phyloP scores from a whole-genome alignment of 2,888 invertebrate genomes.

The Calameuta filiformis region DNA sequence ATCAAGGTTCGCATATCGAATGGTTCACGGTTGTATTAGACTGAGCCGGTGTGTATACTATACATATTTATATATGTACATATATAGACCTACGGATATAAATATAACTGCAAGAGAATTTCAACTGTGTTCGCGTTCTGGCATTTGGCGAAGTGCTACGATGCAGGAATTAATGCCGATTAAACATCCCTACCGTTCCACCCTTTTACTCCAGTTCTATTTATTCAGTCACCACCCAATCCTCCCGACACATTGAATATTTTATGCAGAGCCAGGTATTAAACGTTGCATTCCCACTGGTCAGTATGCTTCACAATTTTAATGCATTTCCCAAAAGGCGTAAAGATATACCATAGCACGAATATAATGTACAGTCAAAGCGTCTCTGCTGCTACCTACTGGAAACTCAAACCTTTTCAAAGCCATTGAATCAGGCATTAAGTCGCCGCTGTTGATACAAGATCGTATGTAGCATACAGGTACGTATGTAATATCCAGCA shows the following conservation, averaged over 20 bases:
- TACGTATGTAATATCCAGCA: not conserved
- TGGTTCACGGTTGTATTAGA: not conserved
- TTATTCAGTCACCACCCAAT: not conserved
- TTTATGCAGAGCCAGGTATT: not conserved
- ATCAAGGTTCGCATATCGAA: not conserved
- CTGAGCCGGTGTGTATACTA: not conserved
- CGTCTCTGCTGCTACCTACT: not conserved
- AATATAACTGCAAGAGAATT: constrained; percentile 6
- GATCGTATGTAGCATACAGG: not conserved
- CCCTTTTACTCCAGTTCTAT: not conserved
- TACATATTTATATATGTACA: not conserved
- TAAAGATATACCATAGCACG: not conserved
- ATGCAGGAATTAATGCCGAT: constrained; percentile 6
- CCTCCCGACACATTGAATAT: not conserved
- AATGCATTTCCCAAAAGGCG: not conserved
- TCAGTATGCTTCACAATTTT: not conserved
- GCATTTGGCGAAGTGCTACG: not conserved
- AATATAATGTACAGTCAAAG: not conserved
- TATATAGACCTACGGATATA: not conserved
- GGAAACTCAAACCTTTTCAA: not conserved
- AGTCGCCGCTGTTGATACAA: not conserved
- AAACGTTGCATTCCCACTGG: not conserved
- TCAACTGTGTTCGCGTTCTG: not conserved
- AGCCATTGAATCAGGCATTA: not conserved
- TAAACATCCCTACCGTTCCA: not conserved